Base-by-base conservation (phyloP, 1,140 invertebrate species). In the Cydia pomonella region DNA sequence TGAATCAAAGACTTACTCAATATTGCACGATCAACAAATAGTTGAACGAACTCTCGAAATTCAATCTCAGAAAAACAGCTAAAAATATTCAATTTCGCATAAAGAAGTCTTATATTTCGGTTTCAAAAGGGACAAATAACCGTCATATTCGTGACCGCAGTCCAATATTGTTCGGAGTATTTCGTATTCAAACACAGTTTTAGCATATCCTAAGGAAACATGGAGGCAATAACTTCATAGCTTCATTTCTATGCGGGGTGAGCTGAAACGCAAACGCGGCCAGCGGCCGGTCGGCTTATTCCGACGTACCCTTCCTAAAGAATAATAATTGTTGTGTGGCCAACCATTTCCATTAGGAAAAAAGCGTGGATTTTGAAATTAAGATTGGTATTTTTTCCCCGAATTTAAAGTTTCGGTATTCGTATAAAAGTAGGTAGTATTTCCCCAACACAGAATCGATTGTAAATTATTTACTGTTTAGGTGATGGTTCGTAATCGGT, bases 171-270 rank as follows among this genome's bases (percentile, higher is more conserved):
- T 69, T 33, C 63, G 64, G 27, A 69, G 64, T 69, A 69, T 69
- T 69, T 69, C 64, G 64, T 69, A 69, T 69, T 69, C 64, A 69
- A 69, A 69, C 64, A 69, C 64, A 69, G 64, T 69, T 69, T 69
- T 69, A 69, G 64, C 64, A 69, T 69, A 69, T 69, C 64, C 64
- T 69, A 69, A 69, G 64, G 33, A 69, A 69, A 69, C 64, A 69
- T 69, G 64, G 64, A 38, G 27, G 64, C 64, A 69, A 69, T 69
- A 69, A 69, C 64, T 69, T 69, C 64, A 69, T 69, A 69, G 64
- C 64, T 69, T 69, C 64, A 33, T 69, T 69, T 69, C 64, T 69
- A 69, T 69, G 27, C 64, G 64, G 64, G 33, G 64, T 69, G 33
- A 69, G 21, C 64, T 69, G 33, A 29, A 69, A 33, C 13, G 64